Conservation (phyloP, 2,113 vertebrate species). For the Egretta garzetta region DNA sequence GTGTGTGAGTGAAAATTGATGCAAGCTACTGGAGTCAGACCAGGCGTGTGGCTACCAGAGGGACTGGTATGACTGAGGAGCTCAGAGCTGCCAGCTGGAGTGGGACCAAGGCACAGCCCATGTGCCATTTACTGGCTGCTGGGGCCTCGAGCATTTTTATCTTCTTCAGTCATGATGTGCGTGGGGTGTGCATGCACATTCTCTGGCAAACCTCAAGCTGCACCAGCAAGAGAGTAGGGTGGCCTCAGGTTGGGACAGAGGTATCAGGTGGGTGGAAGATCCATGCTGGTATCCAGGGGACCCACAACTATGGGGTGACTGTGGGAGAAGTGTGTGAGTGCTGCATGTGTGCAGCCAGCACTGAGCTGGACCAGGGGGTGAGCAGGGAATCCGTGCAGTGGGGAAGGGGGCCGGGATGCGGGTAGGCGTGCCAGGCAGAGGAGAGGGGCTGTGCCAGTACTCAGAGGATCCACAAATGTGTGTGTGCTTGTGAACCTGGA, state of each 20-base stretch:
- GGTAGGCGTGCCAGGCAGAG: not conserved
- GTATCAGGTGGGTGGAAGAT: not conserved
- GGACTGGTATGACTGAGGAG: not conserved
- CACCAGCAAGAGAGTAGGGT: fast-evolving
- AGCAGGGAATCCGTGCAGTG: not conserved
- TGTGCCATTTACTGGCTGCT: not conserved
- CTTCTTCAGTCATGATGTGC: not conserved
- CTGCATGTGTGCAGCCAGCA: not conserved
- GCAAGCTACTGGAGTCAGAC: too few species aligned
- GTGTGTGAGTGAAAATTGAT: not conserved
- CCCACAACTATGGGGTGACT: fast-evolving
- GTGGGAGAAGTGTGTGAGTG: not conserved
- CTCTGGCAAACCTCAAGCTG: not conserved
- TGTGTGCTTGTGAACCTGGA: not conserved
- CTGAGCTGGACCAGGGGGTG: fast-evolving
- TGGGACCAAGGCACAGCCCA: fast-evolving
- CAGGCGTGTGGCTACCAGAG: fast-evolving
- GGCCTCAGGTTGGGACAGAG: fast-evolving
- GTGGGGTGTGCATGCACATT: fast-evolving
- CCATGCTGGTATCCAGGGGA: not conserved
- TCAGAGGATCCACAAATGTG: not conserved
- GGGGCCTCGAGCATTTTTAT: fast-evolving
- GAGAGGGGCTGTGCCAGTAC: not conserved
- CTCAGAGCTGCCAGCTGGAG: not conserved
- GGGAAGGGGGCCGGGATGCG: fast-evolving